Conservation (phyloP, 2,113 vertebrate genomes). For the Hiodon tergisus region DNA sequence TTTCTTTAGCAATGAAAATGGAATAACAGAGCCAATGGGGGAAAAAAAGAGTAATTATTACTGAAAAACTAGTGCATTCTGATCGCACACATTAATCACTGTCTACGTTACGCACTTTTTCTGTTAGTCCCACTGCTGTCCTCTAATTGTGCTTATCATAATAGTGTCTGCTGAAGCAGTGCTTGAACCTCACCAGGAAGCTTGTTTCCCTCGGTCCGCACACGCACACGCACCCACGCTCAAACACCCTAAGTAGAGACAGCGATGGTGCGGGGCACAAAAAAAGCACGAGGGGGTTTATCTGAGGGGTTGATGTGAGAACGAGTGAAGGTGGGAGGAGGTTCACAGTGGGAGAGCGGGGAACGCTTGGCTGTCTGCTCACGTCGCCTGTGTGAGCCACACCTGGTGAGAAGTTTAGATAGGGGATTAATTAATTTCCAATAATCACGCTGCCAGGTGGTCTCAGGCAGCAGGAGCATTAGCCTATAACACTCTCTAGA, state of each 20-base stretch:
- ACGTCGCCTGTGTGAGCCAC: slow-evolving; percentile 6
- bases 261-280: not conserved
- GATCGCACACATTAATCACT: slow-evolving; percentile 6
- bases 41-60: not conserved
- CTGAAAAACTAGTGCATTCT: not conserved
- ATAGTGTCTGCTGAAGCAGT: not conserved
- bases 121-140: not conserved
- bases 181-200: not conserved
- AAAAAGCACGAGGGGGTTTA: not conserved
- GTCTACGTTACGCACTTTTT: not conserved
- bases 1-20: slow-evolving; percentile 14
- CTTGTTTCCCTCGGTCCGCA: not conserved
- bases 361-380: slow-evolving; percentile 15
- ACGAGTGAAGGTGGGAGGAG: not conserved
- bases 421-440: slow-evolving; percentile 7
- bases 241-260: not conserved
- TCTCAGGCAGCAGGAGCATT: slow-evolving; percentile 1
- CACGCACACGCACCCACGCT: not conserved
- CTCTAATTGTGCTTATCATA: not conserved
- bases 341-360: not conserved
- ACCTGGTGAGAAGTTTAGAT: slow-evolving; percentile 18
- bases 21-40: not conserved
- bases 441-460: slow-evolving; percentile 1
- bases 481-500: not conserved
- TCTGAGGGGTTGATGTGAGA: not conserved